Percentiles rank a stretch among this genome's conserved stretches.
Evolutionary conservation across 1,140 invertebrate species (phyloP).

Genomic region (Panagrolaimus sp.): DNA sequence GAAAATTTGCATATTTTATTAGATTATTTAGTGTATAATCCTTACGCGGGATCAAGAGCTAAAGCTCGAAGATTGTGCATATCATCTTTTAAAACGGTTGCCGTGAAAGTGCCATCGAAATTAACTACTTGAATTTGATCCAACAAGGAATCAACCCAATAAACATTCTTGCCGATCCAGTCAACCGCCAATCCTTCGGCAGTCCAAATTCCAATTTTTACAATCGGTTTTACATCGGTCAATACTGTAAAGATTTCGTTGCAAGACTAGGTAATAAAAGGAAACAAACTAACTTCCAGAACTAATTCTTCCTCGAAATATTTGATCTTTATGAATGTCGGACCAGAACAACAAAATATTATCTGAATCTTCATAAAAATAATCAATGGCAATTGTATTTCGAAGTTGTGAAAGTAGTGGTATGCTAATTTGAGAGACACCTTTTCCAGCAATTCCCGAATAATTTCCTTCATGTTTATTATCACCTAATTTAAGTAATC

Average conservation of each 20-base stretch:
- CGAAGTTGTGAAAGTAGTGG: slow-evolving; percentile 75
- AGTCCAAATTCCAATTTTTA: slow-evolving; percentile 75
- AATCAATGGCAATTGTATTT: slow-evolving; percentile 82
- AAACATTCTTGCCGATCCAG: slow-evolving; percentile 76
- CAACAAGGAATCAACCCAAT: slow-evolving; percentile 66
- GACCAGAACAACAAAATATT: slow-evolving; percentile 78
- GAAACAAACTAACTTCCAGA: slow-evolving; percentile 65
- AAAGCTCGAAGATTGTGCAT: slow-evolving; percentile 81
- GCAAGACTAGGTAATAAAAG: neutral
- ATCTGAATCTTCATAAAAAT: slow-evolving; percentile 67
- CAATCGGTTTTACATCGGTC: slow-evolving; percentile 74
- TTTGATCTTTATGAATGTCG: slow-evolving; percentile 84
- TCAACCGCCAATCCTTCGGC: slow-evolving; percentile 79
- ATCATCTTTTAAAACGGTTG: slow-evolving; percentile 75
- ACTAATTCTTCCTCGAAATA: slow-evolving; percentile 72
- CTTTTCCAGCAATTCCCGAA: slow-evolving; percentile 58
- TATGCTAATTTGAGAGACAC: slow-evolving; percentile 46
- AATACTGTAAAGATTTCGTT: slow-evolving; percentile 63
- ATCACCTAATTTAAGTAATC: slow-evolving; percentile 64
- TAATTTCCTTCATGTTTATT: slow-evolving; percentile 12
- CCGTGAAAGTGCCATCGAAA: slow-evolving; percentile 72
- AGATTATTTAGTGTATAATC: no score
- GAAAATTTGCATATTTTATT: neutral
- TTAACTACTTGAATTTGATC: slow-evolving; percentile 83
- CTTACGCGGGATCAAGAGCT: slow-evolving; percentile 70